Evolutionary conservation across 2,113 vertebrate genomes (phyloP).

Genomic region (Tympanuchus pallidicinctus): DNA sequence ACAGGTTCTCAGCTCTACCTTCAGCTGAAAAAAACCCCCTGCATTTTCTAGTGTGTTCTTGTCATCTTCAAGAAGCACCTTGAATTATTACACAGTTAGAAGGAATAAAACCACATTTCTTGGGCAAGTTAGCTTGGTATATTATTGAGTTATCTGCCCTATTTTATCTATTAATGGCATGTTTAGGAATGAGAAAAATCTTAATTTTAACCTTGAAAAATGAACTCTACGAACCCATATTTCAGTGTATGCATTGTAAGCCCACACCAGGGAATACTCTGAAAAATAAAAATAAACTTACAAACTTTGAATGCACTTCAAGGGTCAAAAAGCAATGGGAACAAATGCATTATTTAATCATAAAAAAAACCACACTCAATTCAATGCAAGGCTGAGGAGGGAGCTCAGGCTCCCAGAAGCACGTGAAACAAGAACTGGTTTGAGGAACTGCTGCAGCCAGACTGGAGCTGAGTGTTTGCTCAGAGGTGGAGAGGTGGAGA

Average conservation of each 20-base stretch:
- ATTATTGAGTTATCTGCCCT: background rate
- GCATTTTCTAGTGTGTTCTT: background rate
- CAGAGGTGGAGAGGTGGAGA: background rate
- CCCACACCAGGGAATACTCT: background rate
- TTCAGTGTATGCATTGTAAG: background rate
- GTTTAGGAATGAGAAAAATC: background rate
- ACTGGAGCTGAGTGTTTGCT: background rate
- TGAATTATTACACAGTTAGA: constrained; percentile 19
- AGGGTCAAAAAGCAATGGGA: constrained; percentile 47
- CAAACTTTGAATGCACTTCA: constrained; percentile 5
- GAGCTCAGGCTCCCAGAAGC: constrained; percentile 35
- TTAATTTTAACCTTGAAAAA: constrained; percentile 38
- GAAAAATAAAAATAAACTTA: constrained; percentile 41
- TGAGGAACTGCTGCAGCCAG: background rate
- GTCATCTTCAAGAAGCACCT: background rate
- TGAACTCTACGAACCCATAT: background rate
- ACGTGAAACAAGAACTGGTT: background rate
- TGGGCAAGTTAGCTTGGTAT: background rate
- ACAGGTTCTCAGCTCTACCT: background rate
- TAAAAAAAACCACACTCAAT: background rate
- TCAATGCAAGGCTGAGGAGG: background rate
- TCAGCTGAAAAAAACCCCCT: background rate
- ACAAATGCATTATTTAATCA: constrained; percentile 7
- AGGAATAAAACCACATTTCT: background rate
- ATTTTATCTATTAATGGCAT: background rate